Evolutionary conservation across 2,797 vertebrate species (phyloP).

Genomic region (Streptopelia turtur): DNA sequence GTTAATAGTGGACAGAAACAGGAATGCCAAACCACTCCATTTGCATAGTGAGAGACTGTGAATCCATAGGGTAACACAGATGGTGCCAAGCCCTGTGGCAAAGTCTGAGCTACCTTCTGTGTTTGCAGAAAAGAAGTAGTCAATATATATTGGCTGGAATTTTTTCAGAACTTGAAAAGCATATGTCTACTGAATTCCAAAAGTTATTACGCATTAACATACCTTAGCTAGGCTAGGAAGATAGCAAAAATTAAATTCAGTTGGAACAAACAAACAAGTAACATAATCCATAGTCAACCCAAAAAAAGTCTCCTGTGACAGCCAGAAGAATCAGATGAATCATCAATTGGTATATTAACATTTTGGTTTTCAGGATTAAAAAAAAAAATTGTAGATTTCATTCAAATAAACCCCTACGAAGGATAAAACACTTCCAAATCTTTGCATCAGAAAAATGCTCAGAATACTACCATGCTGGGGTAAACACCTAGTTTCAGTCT

Average conservation of each 20-base stretch:
- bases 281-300: neutral
- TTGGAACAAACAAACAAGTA: neutral
- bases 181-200: conserved; percentile 59
- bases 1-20: conserved; percentile 60
- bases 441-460: neutral
- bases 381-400: neutral
- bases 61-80: conserved; percentile 71
- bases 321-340: neutral
- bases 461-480: neutral
- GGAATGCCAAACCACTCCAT: conserved; percentile 63
- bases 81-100: conserved; percentile 68
- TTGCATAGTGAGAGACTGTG: conserved; percentile 65
- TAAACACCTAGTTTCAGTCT: neutral
- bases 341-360: neutral
- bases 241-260: conserved; percentile 14
- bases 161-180: conserved; percentile 58
- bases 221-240: conserved; percentile 22
- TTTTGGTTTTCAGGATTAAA: neutral
- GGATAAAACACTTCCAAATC: neutral
- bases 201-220: conserved; percentile 60
- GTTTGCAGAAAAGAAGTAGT: conserved; percentile 43
- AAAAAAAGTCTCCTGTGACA: neutral
- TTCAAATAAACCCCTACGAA: neutral
- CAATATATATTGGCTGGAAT: conserved; percentile 59
- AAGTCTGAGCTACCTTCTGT: conserved; percentile 65